Conservation (phyloP, 35 echinoderm and acorn worm species). For the Strongylocentrotus purpuratus region DNA sequence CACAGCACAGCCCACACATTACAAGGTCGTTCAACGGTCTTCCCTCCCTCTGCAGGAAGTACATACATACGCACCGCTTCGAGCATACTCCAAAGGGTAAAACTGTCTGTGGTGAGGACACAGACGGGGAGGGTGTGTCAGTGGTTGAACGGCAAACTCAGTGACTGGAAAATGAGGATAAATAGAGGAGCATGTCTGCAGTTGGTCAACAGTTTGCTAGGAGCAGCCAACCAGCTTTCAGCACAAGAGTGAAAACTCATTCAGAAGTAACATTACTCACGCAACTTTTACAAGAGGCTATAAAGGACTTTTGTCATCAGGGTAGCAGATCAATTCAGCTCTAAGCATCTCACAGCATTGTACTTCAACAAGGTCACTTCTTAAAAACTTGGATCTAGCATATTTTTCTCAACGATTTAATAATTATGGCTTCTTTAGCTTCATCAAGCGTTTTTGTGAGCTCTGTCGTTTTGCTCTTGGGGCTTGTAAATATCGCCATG, state of each 20-base stretch:
- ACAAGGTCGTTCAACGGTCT: neutral
- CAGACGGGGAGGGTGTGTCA: neutral
- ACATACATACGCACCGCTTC: neutral
- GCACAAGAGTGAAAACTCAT: neutral
- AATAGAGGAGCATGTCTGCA: neutral
- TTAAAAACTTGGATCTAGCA: neutral
- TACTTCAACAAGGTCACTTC: neutral
- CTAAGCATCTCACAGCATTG: neutral
- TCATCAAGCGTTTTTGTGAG: neutral
- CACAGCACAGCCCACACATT: neutral
- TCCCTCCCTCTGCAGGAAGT: slow-evolving; percentile 7
- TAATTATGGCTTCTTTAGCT: slow-evolving; percentile 1
- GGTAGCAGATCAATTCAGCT: neutral
- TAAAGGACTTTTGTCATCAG: neutral
- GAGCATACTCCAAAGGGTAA: neutral
- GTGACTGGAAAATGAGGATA: slow-evolving; percentile 21
- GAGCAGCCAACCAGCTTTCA: slow-evolving; percentile 34
- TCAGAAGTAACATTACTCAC: slow-evolving; percentile 2
- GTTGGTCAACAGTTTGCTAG: slow-evolving; percentile 44
- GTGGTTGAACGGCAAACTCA: neutral
- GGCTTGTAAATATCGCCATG: neutral
- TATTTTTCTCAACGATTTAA: neutral
- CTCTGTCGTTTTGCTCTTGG: neutral
- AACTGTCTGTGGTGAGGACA: neutral
- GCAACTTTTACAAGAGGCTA: neutral